Base-by-base conservation (phyloP, 2,888 invertebrate species). In the Melangyna quadrimaculata region DNA sequence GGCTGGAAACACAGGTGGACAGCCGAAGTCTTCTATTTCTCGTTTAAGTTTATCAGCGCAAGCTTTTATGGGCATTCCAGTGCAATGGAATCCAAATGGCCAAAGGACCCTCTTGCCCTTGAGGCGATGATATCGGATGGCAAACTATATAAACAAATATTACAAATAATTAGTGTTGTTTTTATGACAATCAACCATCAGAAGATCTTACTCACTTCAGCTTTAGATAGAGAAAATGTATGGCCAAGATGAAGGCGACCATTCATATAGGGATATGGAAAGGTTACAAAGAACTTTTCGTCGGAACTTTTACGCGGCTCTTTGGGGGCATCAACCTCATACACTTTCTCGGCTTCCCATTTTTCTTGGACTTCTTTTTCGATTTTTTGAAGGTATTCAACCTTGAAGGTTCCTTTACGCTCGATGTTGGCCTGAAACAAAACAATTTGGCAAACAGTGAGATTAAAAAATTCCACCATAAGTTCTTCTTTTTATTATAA, bases 261-360 rank as follows among this genome's bases (percentile, higher is more conserved):
- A 94, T 99, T 99, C 99, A 99, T 99, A 90, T 99, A 99, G 0
- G 99, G 99, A 93, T 95, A 99, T 1, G 99, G 99, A 93, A 99
- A 99, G 2, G 98, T 98, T 40, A 96, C 96, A 88, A 98, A 93
- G 91, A 96, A 99, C 90, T 99, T 99, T 87, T 97, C 97, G 89
- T 95, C 93, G 8, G 91, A 90, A 17, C 93, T 91, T 89, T 94
- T 94, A 81, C 93, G 94, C 80, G 93, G 92, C 7, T 93, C 92
- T 17, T 91, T 90, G 0, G 96, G 96, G 3, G 97, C 98, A 93
- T 99, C 95, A 69, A 94, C 93, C 93, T 99, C 98, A 91, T 96
- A 97, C 2, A 94, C 93, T 90, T 96, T 96, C 74, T 95, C 95
- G 19, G 93, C 91, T 48, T 96, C 95, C 99, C 99, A 99, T 92